phyloP scores from a whole-genome alignment of 2,113 vertebrate species.

The pig (Sus scrofa) region T2T-Sscrofa CM000818.6:107939501-107940000 shows the following conservation, averaged over 20 bases:
- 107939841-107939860: neutral
- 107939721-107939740: neutral
- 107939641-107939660: neutral
- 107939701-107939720: neutral
- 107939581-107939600: neutral
- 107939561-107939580: too few relatives aligned
- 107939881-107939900: neutral
- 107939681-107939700: neutral
- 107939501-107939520: too few relatives aligned
- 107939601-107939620: neutral
- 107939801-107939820: neutral
- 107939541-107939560: too few relatives aligned
- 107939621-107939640: constrained; percentile 47
- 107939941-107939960: constrained; percentile 64
- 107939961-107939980: constrained; percentile 73
- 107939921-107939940: constrained; percentile 1
- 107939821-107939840: neutral
- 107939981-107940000: constrained; percentile 84
- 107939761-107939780: neutral
- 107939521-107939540: too few relatives aligned
- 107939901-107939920: neutral
- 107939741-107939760: neutral
- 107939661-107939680: constrained; percentile 5
- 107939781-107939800: neutral
- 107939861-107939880: neutral